A percentile compares a stretch with the other conserved stretches of the same genome.
These are phyloP conservation scores for Murina feae DNA, from an alignment of 2,113 vertebrate species.

Conservation along the genomic window DNA sequence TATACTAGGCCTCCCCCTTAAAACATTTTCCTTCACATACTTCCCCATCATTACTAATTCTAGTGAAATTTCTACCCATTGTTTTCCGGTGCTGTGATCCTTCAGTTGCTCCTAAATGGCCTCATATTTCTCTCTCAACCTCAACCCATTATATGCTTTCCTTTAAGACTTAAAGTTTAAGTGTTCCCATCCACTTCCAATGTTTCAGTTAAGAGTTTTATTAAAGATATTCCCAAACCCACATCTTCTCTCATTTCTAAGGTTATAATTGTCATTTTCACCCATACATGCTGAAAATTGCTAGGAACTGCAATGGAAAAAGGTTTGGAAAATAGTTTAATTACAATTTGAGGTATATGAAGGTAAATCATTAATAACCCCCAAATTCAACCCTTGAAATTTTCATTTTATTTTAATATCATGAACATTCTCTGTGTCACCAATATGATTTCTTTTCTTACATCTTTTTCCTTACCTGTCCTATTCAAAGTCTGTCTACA, in stretches of 20 bases:
- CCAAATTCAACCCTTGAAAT: background rate
- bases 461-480: background rate
- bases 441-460: background rate
- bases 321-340: background rate
- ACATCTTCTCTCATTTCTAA: background rate
- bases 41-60: background rate
- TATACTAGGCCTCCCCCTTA: background rate
- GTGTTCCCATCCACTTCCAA: background rate
- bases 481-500: background rate
- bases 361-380: background rate
- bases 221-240: background rate
- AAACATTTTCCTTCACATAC: background rate
- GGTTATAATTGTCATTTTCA: background rate
- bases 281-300: background rate
- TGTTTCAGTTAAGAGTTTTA: background rate
- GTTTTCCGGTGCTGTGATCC: background rate
- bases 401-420: background rate
- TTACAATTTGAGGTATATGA: background rate
- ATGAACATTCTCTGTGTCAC: background rate
- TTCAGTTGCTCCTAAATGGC: background rate
- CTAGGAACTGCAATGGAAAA: too few species aligned
- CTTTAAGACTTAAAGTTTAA: too few species aligned
- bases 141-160: background rate
- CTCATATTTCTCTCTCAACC: background rate
- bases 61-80: background rate